Conservation (phyloP, 1,140 invertebrate genomes). For the Potamilus streckersoni region DNA sequence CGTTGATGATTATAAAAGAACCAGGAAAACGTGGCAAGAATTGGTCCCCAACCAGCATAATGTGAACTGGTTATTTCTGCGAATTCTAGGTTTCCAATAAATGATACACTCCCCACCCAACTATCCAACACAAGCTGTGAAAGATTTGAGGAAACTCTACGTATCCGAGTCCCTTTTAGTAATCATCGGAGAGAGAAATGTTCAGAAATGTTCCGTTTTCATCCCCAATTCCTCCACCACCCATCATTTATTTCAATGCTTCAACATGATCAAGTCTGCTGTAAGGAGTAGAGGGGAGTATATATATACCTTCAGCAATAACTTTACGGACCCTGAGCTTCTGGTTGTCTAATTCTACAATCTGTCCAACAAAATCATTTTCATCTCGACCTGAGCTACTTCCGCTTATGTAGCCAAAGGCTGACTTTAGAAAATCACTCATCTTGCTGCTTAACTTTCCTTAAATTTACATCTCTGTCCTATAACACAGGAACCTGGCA, state of each 20-base stretch:
- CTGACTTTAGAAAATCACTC: constrained; percentile 90
- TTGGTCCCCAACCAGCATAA: neutral
- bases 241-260: neutral
- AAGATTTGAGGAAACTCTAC: too few relatives aligned
- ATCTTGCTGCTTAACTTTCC: constrained; percentile 67
- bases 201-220: neutral
- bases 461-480: constrained; percentile 11
- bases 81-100: too few relatives aligned
- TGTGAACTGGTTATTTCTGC: neutral
- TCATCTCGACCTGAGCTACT: constrained; percentile 73
- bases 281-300: neutral
- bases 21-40: too few relatives aligned
- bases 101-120: too few relatives aligned
- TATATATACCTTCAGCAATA: constrained; percentile 87
- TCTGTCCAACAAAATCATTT: constrained; percentile 92
- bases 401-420: constrained; percentile 85
- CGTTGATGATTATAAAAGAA: too few relatives aligned
- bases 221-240: neutral
- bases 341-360: constrained; percentile 88
- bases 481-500: constrained; percentile 25
- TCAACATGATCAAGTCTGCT: neutral
- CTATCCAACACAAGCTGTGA: too few relatives aligned
- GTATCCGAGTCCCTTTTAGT: neutral
- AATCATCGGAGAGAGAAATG: neutral
- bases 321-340: constrained; percentile 90